Base-by-base conservation (phyloP, 2,113 vertebrate species). In the Telmatochromis sp. region DNA sequence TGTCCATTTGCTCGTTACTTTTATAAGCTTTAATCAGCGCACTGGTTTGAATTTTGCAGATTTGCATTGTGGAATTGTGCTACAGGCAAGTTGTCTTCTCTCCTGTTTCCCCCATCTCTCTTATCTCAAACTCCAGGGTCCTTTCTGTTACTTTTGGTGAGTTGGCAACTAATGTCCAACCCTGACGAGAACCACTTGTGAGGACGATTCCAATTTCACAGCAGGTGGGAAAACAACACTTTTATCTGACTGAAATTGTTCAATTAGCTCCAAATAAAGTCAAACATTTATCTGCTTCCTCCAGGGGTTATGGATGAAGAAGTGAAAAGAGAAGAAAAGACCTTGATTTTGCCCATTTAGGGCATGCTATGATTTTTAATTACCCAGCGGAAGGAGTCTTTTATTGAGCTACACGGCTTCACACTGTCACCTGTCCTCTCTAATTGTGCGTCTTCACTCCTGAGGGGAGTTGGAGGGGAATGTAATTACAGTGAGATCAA, bases 341-440 rank as follows among this genome's bases (percentile, higher is more conserved):
- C 79, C 83, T 93, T 88, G 79, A 89, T 91, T 92, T 51, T 50
- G 73, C 86, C 92, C 86, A 84, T 89, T 91, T 79, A 86, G 87
- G 81, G 90, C 89, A 89, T 33, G 90, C 82, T 87, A 91, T 89
- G 89, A 83, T 93, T 94, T 94, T 95, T 93, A 96, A 94, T 95
- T 94, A 93, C 89, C 89, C 87, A 17, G 71, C 37, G 87, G 91
- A 94, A 83, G 84, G 75, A 86, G 89, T 86, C 80, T 86, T 90
- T 88, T 91, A 94, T 94, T 93, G 93, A 94, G 84, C 75, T 68
- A 92, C 92, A 92, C 15, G 37, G 47, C 80, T 53, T 53, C 81
- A 65, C 86, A 53, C 83, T 82, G 93, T 94, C 94, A 95, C 93
- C 92, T 92, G 93, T 92, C 91, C 83, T 68, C 85, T 93, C 57